phyloP scores from a whole-genome alignment of 2,113 vertebrate genomes.

The Eurystomus gularis region DNA sequence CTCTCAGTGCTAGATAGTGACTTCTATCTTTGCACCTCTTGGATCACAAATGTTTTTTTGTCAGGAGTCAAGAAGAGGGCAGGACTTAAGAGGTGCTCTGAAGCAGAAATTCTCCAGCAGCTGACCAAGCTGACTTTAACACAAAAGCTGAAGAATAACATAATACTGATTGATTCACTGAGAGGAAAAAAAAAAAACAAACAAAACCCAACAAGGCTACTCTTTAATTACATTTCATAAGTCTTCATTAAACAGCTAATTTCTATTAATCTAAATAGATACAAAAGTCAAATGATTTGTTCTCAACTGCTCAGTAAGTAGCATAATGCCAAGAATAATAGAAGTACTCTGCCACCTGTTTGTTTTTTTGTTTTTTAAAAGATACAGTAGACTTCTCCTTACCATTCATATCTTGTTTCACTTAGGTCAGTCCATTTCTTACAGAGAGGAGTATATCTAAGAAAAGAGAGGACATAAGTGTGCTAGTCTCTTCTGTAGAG shows the following conservation, averaged over 20 bases:
- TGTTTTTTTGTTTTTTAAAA: not conserved
- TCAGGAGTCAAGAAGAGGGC: not conserved
- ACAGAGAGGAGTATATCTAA: not conserved
- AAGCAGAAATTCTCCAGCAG: not conserved
- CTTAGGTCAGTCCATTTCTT: not conserved
- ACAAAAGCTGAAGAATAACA: not conserved
- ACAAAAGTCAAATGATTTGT: not conserved
- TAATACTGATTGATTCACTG: not conserved
- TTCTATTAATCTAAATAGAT: not conserved
- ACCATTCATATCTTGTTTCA: not conserved
- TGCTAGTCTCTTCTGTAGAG: not conserved
- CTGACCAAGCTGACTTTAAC: not conserved
- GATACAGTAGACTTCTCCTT: not conserved
- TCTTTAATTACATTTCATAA: not conserved
- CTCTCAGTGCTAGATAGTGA: not conserved
- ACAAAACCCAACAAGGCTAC: not conserved
- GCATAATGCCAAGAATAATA: not conserved
- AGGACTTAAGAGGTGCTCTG: not conserved
- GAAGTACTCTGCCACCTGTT: not conserved
- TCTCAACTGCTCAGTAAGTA: not conserved
- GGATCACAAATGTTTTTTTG: not conserved
- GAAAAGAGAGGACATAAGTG: not conserved
- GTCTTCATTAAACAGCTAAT: not conserved
- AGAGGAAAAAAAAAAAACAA: not conserved
- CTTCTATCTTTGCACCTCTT: not conserved